A percentile compares a stretch with the other conserved stretches of the same genome.
Conservation (phyloP, 2,797 vertebrate species). For the Lagodon rhomboides region DNA sequence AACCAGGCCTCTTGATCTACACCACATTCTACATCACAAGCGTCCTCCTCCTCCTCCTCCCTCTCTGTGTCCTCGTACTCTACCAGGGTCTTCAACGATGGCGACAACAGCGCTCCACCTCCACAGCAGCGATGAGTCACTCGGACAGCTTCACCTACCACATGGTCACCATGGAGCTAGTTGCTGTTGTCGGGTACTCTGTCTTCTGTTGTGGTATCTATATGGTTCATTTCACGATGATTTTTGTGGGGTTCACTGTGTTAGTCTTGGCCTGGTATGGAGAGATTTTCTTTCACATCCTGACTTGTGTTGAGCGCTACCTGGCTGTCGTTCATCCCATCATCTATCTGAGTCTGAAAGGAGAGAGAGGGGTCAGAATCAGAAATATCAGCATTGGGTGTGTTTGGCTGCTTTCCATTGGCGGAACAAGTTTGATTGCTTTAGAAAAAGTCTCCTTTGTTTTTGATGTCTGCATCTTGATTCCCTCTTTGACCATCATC, state of each 20-base stretch:
- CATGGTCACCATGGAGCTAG: no score
- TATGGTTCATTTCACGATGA: no score
- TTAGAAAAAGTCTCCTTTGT: no score
- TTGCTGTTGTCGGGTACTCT: no score
- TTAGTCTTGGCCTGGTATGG: no score
- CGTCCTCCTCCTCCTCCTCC: constrained; percentile 19
- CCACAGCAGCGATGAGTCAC: constrained; percentile 7
- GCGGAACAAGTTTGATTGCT: accelerated
- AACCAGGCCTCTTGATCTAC: background rate
- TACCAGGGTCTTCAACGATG: constrained; percentile 11
- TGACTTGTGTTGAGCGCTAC: constrained; percentile 58
- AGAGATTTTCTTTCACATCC: constrained; percentile 6
- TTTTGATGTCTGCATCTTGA: no score
- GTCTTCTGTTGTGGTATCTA: no score
- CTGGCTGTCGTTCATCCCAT: constrained; percentile 55
- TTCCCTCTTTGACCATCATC: no score
- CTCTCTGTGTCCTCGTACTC: constrained; percentile 23
- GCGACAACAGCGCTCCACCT: background rate
- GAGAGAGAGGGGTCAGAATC: no score
- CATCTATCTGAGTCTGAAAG: constrained; percentile 29
- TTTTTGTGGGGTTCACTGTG: no score
- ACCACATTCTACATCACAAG: accelerated
- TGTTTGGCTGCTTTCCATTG: background rate
- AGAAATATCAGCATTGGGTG: background rate
- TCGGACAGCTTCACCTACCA: constrained; percentile 20